phyloP scores from a whole-genome alignment of 2,113 vertebrate genomes.

The Erythrocercus mccallii region DNA sequence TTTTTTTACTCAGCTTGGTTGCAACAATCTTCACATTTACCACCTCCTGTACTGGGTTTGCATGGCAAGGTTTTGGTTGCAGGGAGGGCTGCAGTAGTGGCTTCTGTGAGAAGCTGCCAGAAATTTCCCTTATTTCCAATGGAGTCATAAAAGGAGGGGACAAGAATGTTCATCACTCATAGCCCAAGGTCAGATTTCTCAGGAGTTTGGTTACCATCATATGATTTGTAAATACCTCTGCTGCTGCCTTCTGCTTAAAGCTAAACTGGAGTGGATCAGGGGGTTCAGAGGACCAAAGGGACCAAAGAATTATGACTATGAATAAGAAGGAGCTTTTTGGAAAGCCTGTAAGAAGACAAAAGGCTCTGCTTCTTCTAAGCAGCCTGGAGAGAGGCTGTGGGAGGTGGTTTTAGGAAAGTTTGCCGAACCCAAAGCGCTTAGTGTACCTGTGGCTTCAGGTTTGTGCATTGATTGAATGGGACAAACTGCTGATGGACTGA shows the following conservation, averaged over 20 bases:
- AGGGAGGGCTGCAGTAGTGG: background rate
- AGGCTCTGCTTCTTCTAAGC: background rate
- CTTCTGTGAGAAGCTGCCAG: background rate
- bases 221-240: background rate
- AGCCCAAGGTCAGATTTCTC: background rate
- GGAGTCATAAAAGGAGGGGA: background rate
- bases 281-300: background rate
- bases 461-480: background rate
- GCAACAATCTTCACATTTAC: background rate
- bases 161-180: background rate
- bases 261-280: background rate
- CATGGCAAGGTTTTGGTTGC: background rate
- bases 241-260: background rate
- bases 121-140: background rate
- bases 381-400: background rate
- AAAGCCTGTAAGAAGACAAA: background rate
- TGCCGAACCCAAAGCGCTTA: background rate
- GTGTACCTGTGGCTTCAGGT: background rate
- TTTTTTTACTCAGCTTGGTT: background rate
- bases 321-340: background rate
- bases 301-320: background rate
- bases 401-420: background rate
- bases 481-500: background rate
- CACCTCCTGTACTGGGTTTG: background rate
- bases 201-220: background rate